Evolutionary conservation across 2,888 invertebrate genomes (phyloP).

Genomic region (Cheilosia vernalis): DNA sequence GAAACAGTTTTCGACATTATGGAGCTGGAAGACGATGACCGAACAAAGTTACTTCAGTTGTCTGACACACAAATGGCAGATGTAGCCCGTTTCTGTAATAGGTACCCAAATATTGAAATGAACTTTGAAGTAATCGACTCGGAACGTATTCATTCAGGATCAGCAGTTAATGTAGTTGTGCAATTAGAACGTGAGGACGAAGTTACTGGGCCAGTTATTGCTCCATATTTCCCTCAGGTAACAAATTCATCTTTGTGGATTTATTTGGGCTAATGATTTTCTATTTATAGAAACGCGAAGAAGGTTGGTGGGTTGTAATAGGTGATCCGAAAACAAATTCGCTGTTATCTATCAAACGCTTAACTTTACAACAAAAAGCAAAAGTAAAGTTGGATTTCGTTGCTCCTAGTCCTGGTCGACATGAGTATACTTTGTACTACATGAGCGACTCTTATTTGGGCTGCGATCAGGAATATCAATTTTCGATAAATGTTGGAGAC

Average conservation of each 20-base stretch:
- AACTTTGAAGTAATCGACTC: slow-evolving; percentile 94
- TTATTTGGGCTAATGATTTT: not conserved
- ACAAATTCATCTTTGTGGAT: not conserved
- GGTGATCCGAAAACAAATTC: slow-evolving; percentile 98
- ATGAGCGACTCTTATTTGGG: slow-evolving; percentile 99
- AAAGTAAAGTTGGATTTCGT: slow-evolving; percentile 91
- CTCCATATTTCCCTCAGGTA: slow-evolving; percentile 98
- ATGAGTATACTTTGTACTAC: slow-evolving; percentile 97
- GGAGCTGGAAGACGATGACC: slow-evolving; percentile 93
- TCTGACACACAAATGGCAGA: slow-evolving; percentile 96
- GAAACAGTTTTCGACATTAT: slow-evolving; percentile 91
- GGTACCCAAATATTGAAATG: slow-evolving; percentile 99
- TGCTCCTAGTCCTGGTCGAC: slow-evolving; percentile 93
- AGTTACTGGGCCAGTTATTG: slow-evolving; percentile 97
- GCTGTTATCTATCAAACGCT: slow-evolving; percentile 97
- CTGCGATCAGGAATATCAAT: slow-evolving; percentile 99
- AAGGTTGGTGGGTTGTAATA: slow-evolving; percentile 99
- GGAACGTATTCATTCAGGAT: slow-evolving; percentile 91
- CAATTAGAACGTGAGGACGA: slow-evolving; percentile 98
- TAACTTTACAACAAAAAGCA: slow-evolving; percentile 96
- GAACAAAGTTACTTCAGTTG: slow-evolving; percentile 90
- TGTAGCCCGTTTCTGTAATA: slow-evolving; percentile 98
- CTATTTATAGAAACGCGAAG: slow-evolving; percentile 90
- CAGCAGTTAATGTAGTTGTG: slow-evolving; percentile 94
- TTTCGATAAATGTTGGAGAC: slow-evolving; percentile 92